Percentiles rank a stretch among this genome's conserved stretches.
phyloP scores from a whole-genome alignment of 2,113 vertebrate genomes.

The Nematolebias whitei region DNA sequence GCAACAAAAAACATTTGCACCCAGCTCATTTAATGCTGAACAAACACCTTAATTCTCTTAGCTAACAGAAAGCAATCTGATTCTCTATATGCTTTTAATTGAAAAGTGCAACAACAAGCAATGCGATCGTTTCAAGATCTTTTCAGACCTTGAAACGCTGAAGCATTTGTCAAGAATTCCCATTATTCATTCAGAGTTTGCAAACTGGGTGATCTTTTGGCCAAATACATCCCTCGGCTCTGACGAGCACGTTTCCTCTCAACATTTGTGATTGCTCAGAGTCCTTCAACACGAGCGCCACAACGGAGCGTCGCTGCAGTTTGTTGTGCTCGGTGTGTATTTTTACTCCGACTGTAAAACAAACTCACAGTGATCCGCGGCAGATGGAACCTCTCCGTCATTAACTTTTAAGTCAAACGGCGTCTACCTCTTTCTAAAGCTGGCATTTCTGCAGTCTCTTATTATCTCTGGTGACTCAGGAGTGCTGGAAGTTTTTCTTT shows the following conservation, averaged over 20 bases:
- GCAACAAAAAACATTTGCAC: no score
- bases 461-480: slow-evolving; percentile 32
- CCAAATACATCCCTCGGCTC: neutral
- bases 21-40: no score
- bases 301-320: slow-evolving; percentile 30
- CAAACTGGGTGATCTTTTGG: neutral
- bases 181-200: no score
- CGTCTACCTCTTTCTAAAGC: slow-evolving; percentile 17
- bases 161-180: no score
- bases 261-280: neutral
- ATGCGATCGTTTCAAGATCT: no score
- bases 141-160: no score
- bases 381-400: slow-evolving; percentile 64
- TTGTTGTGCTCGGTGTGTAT: slow-evolving; percentile 37
- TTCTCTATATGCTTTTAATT: no score
- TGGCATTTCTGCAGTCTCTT: slow-evolving; percentile 32
- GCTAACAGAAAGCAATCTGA: no score
- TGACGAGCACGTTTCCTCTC: neutral
- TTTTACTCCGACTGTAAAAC: slow-evolving; percentile 48
- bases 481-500: neutral
- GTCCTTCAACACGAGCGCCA: slow-evolving; percentile 9
- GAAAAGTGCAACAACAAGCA: no score
- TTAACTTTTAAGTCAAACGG: slow-evolving; percentile 59
- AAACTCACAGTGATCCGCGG: slow-evolving; percentile 53
- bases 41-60: no score